A percentile compares a stretch with the other conserved stretches of the same genome.
phyloP scores from a whole-genome alignment of 1,140 invertebrate species.

The Ostrea denselamellosa region DNA sequence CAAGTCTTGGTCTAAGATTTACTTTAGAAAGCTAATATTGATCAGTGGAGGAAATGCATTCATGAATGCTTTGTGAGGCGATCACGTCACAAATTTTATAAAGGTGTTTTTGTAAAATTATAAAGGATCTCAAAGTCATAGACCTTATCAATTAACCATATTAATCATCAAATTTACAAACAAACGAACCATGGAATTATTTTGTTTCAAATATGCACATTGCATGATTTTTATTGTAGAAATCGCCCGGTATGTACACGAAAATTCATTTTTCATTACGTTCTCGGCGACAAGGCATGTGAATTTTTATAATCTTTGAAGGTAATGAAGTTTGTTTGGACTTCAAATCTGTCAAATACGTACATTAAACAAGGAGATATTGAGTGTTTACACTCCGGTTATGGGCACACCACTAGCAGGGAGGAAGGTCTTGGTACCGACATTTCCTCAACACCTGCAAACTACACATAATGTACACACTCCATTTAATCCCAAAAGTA shows the following conservation, averaged over 20 bases:
- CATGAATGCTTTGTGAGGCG: constrained; percentile 6
- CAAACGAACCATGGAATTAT: too few species aligned
- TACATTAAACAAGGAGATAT: constrained; percentile 6
- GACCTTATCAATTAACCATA: too few species aligned
- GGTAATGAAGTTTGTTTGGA: background rate
- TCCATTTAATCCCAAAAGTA: background rate
- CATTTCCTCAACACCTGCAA: constrained; percentile 22
- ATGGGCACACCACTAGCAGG: background rate
- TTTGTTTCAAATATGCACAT: too few species aligned
- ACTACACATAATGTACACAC: background rate
- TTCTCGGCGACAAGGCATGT: too few species aligned
- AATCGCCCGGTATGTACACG: too few species aligned
- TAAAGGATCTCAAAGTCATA: too few species aligned
- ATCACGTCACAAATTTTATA: background rate
- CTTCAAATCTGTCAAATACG: background rate
- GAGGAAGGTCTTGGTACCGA: background rate
- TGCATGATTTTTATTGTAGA: too few species aligned
- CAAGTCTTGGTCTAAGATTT: constrained; percentile 1
- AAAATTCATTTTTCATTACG: too few species aligned
- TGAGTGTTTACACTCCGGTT: background rate
- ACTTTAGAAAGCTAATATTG: constrained; percentile 34
- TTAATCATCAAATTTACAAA: too few species aligned
- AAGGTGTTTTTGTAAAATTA: background rate
- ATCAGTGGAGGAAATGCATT: constrained; percentile 20
- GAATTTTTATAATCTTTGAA: too few species aligned